Base-by-base conservation (phyloP, 2,888 invertebrate species). In the Thymelicus lineola region DNA sequence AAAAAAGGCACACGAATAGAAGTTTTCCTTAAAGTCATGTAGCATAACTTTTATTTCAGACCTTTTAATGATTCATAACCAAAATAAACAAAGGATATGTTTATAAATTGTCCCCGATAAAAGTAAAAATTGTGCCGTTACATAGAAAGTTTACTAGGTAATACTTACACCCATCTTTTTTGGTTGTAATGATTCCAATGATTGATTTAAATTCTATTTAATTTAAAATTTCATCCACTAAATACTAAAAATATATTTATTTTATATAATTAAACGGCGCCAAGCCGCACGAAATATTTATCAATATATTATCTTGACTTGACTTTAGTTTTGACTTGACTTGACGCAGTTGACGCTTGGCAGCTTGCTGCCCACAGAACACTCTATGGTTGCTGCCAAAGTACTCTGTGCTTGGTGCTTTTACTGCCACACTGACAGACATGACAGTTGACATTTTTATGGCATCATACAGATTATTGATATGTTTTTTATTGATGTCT, bases 91-190 rank as follows among this genome's bases (percentile, higher is more conserved):
- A 42, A 12, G 12, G 12, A 42, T 12, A 12, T 10, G 42, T 12
- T 42, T 42, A 10, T 10, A 42, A 15, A 45, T 10, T 48, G 15
- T 15, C 5, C n/a, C 10, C 15, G n/a, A 53, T 53, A 2, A 4
- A 53, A 20, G 50, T 53, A 15, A 45, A 55, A 64, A 58, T 35
- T 1, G 35, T 58, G 42, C n/a, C 14, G 35, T 55, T 65, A 46
- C 6, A 20, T 28, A 53, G 9, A 53, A 20, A 55, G 10, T 28
- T n/a, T 38, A 45, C 42, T 9, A 38, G 1, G 38, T 28, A 15
- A 68, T 73, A 81, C 83, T 80, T 76, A 86, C 86, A 17, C 86
- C 86, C 86, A 86, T 85, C 72, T 72, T 76, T 61, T 14, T 28
- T 36, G 35, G 55, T 12, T 48, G 20, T 42, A 20, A 9, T 35